Evolutionary conservation across 2,797 vertebrate genomes (phyloP).

Genomic region (Oryzias dopingdopingensis): DNA sequence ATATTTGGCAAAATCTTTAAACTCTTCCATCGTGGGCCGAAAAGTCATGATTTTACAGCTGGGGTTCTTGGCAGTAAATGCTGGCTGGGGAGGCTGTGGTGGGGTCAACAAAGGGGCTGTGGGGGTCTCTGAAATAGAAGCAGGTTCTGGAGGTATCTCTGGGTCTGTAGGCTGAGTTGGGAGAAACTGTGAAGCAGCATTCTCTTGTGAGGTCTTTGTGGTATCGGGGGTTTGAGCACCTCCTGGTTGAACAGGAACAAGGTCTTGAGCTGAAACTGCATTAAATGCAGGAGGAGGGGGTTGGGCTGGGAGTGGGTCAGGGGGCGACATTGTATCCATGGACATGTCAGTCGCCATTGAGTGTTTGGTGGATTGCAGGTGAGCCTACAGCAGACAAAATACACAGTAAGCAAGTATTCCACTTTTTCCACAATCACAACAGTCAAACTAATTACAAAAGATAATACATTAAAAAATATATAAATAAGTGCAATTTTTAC

Average conservation of each 20-base stretch:
- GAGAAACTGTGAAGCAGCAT: slow-evolving; percentile 16
- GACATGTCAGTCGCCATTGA: slow-evolving; percentile 59
- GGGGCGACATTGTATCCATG: slow-evolving; percentile 44
- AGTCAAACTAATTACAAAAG: neutral
- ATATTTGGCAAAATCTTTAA: slow-evolving; percentile 91
- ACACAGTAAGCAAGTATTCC: slow-evolving; percentile 1
- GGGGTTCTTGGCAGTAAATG: slow-evolving; percentile 81
- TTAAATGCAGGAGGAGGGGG: slow-evolving; percentile 22
- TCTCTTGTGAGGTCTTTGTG: slow-evolving; percentile 12
- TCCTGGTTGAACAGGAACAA: slow-evolving; percentile 31
- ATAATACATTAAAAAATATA: no score
- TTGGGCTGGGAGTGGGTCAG: slow-evolving; percentile 13
- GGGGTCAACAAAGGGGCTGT: slow-evolving; percentile 31
- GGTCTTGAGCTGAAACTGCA: slow-evolving; percentile 20
- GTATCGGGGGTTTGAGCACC: slow-evolving; percentile 27
- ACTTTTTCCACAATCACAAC: neutral
- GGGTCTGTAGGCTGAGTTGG: slow-evolving; percentile 13
- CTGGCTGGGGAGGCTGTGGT: slow-evolving; percentile 51
- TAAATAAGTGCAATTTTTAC: no score
- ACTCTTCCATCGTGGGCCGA: slow-evolving; percentile 91
- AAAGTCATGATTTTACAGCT: slow-evolving; percentile 98
- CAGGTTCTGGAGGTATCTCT: slow-evolving; percentile 3
- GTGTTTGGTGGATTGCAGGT: slow-evolving; percentile 58
- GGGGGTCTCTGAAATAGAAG: slow-evolving; percentile 25
- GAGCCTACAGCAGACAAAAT: slow-evolving; percentile 38